Conservation (phyloP, 2,888 invertebrate genomes). For the Lottia scabra region DNA sequence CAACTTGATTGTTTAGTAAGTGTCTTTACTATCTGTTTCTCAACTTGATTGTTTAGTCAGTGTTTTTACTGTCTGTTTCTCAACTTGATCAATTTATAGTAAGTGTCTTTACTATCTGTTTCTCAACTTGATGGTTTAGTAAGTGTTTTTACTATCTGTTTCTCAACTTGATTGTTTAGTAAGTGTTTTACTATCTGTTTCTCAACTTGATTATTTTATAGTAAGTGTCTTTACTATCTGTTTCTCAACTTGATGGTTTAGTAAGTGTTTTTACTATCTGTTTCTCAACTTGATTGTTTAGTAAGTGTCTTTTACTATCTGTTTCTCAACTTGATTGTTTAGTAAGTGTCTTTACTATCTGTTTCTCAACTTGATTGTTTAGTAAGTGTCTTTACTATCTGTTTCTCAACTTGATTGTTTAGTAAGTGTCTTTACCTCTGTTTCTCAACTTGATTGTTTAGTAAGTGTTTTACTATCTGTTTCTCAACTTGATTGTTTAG, state of each 20-base stretch:
- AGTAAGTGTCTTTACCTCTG: conserved; percentile 70
- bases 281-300: no score
- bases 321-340: conserved; percentile 90
- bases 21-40: no score
- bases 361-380: no score
- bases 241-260: conserved; percentile 89
- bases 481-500: conserved; percentile 87
- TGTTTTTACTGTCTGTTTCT: no score
- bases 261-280: conserved; percentile 68
- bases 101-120: no score
- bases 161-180: conserved; percentile 89
- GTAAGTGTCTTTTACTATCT: no score
- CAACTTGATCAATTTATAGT: no score
- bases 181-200: conserved; percentile 54
- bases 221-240: conserved; percentile 73
- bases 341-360: conserved; percentile 70
- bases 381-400: conserved; percentile 69
- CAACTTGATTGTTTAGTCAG: no score
- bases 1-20: no score
- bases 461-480: conserved; percentile 76
- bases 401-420: conserved; percentile 90
- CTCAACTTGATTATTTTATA: no score
- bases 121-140: no score
- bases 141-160: conserved; percentile 77
- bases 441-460: no score